These are phyloP conservation scores for Amphipyra tragopoginis DNA, from an alignment of 2,888 invertebrate species.

Conservation along the genomic window DNA sequence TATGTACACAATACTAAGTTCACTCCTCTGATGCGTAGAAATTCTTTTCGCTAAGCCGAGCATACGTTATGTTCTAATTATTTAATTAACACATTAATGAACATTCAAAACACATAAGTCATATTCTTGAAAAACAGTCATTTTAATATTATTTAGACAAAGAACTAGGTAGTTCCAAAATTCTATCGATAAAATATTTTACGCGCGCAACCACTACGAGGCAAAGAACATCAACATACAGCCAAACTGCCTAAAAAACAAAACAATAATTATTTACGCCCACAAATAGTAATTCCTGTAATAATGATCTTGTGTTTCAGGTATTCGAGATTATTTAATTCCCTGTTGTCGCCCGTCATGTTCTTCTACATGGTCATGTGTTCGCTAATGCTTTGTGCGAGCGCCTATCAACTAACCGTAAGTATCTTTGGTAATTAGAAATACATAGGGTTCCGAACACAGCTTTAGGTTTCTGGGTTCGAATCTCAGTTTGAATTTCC, in stretches of 20 bases:
- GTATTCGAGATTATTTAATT: slow-evolving; percentile 78
- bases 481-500: too few relatives aligned
- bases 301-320: slow-evolving; percentile 61
- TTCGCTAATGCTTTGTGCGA: slow-evolving; percentile 81
- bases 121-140: neutral
- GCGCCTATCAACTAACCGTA: slow-evolving; percentile 81
- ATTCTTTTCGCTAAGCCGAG: slow-evolving; percentile 40
- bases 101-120: neutral
- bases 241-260: slow-evolving; percentile 41
- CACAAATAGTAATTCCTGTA: slow-evolving; percentile 25
- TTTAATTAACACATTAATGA: slow-evolving; percentile 25
- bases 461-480: too few relatives aligned
- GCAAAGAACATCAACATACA: slow-evolving; percentile 28
- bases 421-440: slow-evolving; percentile 44
- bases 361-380: slow-evolving; percentile 82
- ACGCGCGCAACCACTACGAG: slow-evolving; percentile 45
- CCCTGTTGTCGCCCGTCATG: slow-evolving; percentile 82
- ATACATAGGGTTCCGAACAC: too few relatives aligned
- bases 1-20: neutral
- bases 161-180: slow-evolving; percentile 2
- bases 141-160: neutral
- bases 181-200: slow-evolving; percentile 53
- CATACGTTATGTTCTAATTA: slow-evolving; percentile 32
- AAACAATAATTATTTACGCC: slow-evolving; percentile 56
- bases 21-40: slow-evolving; percentile 10